Conservation (phyloP, 2,113 vertebrate genomes). For the Calidris pugnax region DNA sequence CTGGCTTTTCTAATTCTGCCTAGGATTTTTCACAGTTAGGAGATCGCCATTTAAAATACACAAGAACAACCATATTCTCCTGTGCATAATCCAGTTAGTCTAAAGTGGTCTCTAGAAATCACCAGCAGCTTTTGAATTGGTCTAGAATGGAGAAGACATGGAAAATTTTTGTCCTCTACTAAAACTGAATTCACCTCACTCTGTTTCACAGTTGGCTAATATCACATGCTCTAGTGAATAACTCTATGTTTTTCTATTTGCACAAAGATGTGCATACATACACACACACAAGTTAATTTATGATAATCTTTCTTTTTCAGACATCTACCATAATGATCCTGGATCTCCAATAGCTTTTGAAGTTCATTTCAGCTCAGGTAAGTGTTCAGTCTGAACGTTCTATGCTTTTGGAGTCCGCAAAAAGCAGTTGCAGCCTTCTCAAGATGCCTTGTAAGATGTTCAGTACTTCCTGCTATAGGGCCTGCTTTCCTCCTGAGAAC, state of each 20-base stretch:
- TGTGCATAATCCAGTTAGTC: background rate
- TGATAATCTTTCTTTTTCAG: background rate
- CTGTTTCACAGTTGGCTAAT: background rate
- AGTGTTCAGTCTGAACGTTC: background rate
- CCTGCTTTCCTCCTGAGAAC: background rate
- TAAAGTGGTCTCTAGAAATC: background rate
- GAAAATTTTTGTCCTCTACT: background rate
- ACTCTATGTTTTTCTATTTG: background rate
- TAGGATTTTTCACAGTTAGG: background rate
- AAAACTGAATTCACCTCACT: background rate
- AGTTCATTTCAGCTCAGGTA: background rate
- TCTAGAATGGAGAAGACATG: constrained; percentile 10
- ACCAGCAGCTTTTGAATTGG: constrained; percentile 26
- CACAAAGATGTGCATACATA: background rate
- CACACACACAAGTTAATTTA: background rate
- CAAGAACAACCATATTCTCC: background rate
- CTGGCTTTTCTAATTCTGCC: constrained; percentile 12
- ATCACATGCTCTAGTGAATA: background rate
- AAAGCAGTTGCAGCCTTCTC: background rate
- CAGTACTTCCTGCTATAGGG: background rate
- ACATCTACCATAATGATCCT: background rate
- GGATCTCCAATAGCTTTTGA: background rate
- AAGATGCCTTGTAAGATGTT: background rate
- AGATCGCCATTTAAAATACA: constrained; percentile 37
- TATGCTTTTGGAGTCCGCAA: background rate